A percentile compares a stretch with the other conserved stretches of the same genome.
Conservation (phyloP, 2,888 invertebrate genomes). For the Heterodera filipjevi region DNA sequence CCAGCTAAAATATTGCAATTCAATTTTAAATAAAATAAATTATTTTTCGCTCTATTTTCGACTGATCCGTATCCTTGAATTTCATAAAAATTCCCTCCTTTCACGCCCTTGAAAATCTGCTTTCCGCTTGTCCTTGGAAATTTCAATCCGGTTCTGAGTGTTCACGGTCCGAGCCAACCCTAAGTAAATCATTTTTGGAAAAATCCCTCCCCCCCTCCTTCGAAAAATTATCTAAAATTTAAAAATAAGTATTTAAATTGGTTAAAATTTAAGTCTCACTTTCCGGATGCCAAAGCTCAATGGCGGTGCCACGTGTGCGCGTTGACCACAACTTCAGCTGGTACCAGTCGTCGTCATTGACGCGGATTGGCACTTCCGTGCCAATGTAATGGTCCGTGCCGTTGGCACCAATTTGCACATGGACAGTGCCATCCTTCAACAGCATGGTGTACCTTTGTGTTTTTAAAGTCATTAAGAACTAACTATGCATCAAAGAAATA, state of each 20-base stretch:
- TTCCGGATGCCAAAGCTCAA: conserved; percentile 37
- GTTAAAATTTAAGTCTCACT: conserved; percentile 40
- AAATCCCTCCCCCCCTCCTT: no score
- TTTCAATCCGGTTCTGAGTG: no score
- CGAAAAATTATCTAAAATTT: no score
- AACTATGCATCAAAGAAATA: no score
- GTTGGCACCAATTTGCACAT: conserved; percentile 27
- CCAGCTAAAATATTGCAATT: neutral
- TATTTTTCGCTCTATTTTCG: neutral
- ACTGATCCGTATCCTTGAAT: no score
- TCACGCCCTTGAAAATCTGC: no score
- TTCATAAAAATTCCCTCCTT: no score
- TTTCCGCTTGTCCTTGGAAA: no score
- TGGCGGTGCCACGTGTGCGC: conserved; percentile 9
- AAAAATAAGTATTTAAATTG: conserved; percentile 33
- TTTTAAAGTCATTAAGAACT: no score
- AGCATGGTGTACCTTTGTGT: neutral
- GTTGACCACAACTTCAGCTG: conserved; percentile 32
- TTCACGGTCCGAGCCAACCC: no score
- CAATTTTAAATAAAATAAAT: neutral
- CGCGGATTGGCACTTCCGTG: conserved; percentile 27
- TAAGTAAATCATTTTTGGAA: no score
- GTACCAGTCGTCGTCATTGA: conserved; percentile 62
- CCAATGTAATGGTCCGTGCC: conserved; percentile 23
- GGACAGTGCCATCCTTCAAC: neutral